These are phyloP conservation scores for Volucella inanis DNA, from an alignment of 2,888 invertebrate species.

Conservation along the genomic window DNA sequence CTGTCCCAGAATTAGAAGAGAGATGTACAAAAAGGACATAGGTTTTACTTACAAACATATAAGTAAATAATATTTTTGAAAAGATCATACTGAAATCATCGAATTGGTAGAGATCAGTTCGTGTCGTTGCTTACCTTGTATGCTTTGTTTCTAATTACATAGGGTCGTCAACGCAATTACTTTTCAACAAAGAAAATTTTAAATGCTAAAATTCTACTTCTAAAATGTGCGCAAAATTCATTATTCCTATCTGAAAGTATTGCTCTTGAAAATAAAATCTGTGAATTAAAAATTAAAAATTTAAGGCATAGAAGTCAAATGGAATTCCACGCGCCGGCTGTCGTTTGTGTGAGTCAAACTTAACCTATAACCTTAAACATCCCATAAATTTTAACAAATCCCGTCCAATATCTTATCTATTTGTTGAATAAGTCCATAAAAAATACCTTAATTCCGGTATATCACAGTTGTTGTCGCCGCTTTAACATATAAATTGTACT, in stretches of 20 bases:
- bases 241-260: no score
- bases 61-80: constrained; percentile 7
- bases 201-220: neutral
- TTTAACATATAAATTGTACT: no score
- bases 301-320: no score
- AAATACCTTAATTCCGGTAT: constrained; percentile 18
- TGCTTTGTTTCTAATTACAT: neutral
- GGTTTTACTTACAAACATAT: constrained; percentile 12
- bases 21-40: constrained; percentile 8
- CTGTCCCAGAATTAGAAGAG: constrained; percentile 20
- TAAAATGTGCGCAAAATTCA: no score
- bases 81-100: constrained; percentile 1
- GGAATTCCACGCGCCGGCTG: no score
- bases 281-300: no score
- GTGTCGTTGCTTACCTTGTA: constrained; percentile 11
- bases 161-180: neutral
- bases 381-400: no score
- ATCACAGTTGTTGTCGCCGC: constrained; percentile 3
- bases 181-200: constrained; percentile 8
- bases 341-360: no score
- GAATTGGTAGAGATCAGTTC: constrained; percentile 20
- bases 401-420: neutral
- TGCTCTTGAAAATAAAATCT: no score
- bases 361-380: no score
- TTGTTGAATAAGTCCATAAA: constrained; percentile 7